These are phyloP conservation scores for Centropyge bicolor DNA, from an alignment of 2,797 vertebrate species.

Conservation along the genomic window DNA sequence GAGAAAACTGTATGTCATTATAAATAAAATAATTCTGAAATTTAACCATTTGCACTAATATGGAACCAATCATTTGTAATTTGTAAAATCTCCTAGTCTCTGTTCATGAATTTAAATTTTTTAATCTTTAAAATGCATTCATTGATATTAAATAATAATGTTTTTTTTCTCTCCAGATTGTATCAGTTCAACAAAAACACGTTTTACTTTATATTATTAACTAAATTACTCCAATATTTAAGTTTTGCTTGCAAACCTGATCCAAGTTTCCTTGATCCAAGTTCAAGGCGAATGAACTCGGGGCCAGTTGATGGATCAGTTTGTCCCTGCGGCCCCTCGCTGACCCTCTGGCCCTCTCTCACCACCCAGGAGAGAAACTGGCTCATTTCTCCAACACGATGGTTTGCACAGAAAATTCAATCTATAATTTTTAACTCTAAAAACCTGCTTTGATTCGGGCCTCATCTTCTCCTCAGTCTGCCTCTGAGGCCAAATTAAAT, in stretches of 20 bases:
- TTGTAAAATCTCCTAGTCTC: background rate
- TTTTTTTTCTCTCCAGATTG: background rate
- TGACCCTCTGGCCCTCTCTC: slow-evolving; percentile 72
- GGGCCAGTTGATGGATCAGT: slow-evolving; percentile 73
- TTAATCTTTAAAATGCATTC: background rate
- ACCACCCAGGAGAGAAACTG: slow-evolving; percentile 35
- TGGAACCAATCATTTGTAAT: background rate
- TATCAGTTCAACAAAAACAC: background rate
- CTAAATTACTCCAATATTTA: background rate
- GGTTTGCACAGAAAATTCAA: slow-evolving; percentile 25
- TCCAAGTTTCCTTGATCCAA: slow-evolving; percentile 73
- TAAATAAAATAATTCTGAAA: background rate
- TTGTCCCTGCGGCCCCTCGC: slow-evolving; percentile 71
- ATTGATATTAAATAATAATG: background rate
- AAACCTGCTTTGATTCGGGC: background rate
- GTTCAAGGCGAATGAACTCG: slow-evolving; percentile 67
- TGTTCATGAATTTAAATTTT: background rate
- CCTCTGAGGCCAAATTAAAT: slow-evolving; percentile 32
- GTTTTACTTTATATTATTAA: background rate
- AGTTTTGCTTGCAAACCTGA: slow-evolving; percentile 13
- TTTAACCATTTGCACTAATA: background rate
- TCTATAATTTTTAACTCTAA: slow-evolving; percentile 5
- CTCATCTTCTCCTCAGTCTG: slow-evolving; percentile 6
- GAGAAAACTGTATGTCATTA: background rate
- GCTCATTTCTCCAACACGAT: slow-evolving; percentile 52